Evolutionary conservation across 2,888 invertebrate genomes (phyloP).

Genomic region (Hydrotaea cyrtoneurina): DNA sequence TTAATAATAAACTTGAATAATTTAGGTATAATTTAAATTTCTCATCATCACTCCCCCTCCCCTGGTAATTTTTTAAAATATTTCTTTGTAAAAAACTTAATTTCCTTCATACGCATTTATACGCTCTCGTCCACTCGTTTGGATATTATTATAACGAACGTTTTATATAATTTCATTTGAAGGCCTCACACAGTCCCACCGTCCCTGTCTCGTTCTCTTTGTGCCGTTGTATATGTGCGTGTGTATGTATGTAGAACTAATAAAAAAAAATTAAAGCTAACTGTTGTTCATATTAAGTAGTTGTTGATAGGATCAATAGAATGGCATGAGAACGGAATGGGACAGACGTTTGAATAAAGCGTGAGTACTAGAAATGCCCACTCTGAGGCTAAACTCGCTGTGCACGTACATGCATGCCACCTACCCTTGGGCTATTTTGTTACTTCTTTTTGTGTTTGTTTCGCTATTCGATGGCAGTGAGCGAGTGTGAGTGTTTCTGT

Average conservation of each 20-base stretch:
- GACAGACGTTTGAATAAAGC: slow-evolving; percentile 22
- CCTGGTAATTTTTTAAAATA: no score
- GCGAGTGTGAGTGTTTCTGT: background rate
- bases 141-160: no score
- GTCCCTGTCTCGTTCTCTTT: background rate
- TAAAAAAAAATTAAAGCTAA: slow-evolving; percentile 52
- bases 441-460: slow-evolving; percentile 1
- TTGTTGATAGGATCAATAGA: slow-evolving; percentile 54
- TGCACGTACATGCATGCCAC: no score
- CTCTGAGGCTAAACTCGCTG: no score
- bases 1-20: no score
- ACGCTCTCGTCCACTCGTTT: no score
- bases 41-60: no score
- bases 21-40: no score
- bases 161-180: no score
- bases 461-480: background rate
- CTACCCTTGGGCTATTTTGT: slow-evolving; percentile 31
- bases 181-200: no score
- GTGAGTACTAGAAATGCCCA: background rate
- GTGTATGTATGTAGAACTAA: slow-evolving; percentile 54
- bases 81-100: no score
- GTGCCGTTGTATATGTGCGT: background rate
- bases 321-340: background rate
- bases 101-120: no score
- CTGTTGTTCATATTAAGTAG: slow-evolving; percentile 67